phyloP scores from a whole-genome alignment of 2,888 invertebrate genomes.

The Perdita meconis region DNA sequence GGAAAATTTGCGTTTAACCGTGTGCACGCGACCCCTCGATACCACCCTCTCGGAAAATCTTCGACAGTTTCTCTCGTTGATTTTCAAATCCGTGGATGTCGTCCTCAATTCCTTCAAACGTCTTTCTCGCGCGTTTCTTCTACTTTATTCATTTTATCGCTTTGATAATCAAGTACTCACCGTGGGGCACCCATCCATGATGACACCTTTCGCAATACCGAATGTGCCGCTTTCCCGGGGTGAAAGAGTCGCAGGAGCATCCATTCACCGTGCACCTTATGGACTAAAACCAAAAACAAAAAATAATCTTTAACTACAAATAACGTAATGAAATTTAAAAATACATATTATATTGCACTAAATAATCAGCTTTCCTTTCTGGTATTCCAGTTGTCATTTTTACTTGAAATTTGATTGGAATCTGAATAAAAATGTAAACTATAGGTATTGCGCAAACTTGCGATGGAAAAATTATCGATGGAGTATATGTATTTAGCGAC shows the following conservation, averaged over 20 bases:
- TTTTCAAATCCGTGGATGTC: slow-evolving; percentile 7
- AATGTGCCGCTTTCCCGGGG: slow-evolving; percentile 88
- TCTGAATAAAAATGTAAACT: no score
- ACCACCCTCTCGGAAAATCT: slow-evolving; percentile 44
- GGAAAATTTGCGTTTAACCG: slow-evolving; percentile 75
- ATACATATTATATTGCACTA: not conserved
- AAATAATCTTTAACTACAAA: not conserved
- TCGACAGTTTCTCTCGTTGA: slow-evolving; percentile 21
- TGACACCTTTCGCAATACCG: slow-evolving; percentile 89
- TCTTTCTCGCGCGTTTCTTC: not conserved
- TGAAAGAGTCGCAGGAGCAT: slow-evolving; percentile 89
- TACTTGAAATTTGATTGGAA: no score
- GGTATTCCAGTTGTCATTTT: no score
- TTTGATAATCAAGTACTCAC: slow-evolving; percentile 85
- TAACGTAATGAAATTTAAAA: not conserved
- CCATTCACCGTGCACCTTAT: slow-evolving; percentile 88
- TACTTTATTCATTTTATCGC: not conserved
- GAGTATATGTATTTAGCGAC: no score
- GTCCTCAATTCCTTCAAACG: not conserved
- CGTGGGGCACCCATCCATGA: slow-evolving; percentile 91
- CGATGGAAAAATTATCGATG: no score
- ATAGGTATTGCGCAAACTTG: no score
- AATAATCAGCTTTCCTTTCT: no score
- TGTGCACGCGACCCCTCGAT: slow-evolving; percentile 49
- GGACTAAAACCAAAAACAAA: slow-evolving; percentile 85